These are phyloP conservation scores for Apotomis turbidana DNA, from an alignment of 2,888 invertebrate genomes.

Conservation along the genomic window DNA sequence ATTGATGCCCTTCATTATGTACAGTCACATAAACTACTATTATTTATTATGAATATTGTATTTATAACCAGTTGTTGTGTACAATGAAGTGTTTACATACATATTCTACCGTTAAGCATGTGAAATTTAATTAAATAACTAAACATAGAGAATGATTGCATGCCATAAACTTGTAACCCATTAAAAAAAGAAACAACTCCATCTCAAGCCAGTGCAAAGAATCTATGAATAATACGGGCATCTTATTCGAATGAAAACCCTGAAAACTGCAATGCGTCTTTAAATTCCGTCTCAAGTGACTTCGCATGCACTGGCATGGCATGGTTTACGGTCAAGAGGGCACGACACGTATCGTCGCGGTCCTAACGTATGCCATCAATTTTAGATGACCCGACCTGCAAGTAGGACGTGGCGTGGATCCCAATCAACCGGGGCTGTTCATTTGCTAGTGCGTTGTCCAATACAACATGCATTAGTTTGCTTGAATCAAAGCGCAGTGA, in stretches of 20 bases:
- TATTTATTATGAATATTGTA: too few relatives aligned
- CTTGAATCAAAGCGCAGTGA: constrained; percentile 17
- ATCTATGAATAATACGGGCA: constrained; percentile 17
- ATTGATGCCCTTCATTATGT: too few relatives aligned
- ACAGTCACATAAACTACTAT: too few relatives aligned
- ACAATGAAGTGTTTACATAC: too few relatives aligned
- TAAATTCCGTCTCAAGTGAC: constrained; percentile 33
- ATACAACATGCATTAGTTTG: constrained; percentile 42
- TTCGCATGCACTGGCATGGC: constrained; percentile 36
- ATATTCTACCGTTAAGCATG: too few relatives aligned
- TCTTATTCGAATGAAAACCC: constrained; percentile 20
- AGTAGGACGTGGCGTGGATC: constrained; percentile 41
- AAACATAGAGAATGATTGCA: too few relatives aligned
- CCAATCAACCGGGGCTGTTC: constrained; percentile 42
- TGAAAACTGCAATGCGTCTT: constrained; percentile 38
- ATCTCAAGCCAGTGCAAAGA: constrained; percentile 2
- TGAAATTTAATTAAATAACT: too few relatives aligned
- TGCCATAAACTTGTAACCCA: neutral
- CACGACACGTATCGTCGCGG: constrained; percentile 50
- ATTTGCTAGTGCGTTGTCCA: constrained; percentile 39
- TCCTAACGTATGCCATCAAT: constrained; percentile 60
- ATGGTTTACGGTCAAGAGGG: constrained; percentile 44
- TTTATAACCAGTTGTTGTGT: too few relatives aligned
- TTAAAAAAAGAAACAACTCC: neutral
- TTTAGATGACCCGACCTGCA: constrained; percentile 60